Conservation (phyloP, 2,797 vertebrate genomes). For the Cryptoblepharus egeriae region DNA sequence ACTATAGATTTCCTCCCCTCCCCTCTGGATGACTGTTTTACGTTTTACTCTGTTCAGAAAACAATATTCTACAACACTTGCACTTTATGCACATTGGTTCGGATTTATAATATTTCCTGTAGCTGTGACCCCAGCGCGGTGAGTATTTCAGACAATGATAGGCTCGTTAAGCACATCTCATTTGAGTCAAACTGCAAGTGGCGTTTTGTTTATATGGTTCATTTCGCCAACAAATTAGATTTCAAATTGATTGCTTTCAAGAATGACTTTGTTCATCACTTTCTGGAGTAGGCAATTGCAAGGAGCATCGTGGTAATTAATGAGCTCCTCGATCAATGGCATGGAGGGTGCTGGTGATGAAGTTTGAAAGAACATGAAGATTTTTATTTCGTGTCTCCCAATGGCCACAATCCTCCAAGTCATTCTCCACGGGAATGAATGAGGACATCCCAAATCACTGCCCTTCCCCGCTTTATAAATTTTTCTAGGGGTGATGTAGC, state of each 20-base stretch:
- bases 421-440: neutral
- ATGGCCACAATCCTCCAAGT: neutral
- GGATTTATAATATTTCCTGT: constrained; percentile 68
- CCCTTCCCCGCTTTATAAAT: neutral
- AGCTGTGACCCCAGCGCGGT: constrained; percentile 68
- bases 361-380: constrained; percentile 66
- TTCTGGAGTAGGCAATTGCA: constrained; percentile 76
- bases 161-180: constrained; percentile 82
- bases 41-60: constrained; percentile 51
- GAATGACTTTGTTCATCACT: constrained; percentile 82
- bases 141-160: constrained; percentile 74
- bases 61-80: constrained; percentile 59
- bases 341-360: constrained; percentile 49
- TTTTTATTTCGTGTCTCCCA: constrained; percentile 46
- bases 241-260: constrained; percentile 82
- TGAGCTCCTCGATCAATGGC: constrained; percentile 74
- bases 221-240: constrained; percentile 85
- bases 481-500: neutral
- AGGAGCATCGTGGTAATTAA: constrained; percentile 79
- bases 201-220: constrained; percentile 84
- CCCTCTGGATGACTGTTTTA: constrained; percentile 68
- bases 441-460: neutral
- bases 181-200: constrained; percentile 81
- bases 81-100: constrained; percentile 51
- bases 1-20: too few relatives aligned